Base-by-base conservation (phyloP, 1,140 invertebrate species). In the Drosophila rufa region DNA sequence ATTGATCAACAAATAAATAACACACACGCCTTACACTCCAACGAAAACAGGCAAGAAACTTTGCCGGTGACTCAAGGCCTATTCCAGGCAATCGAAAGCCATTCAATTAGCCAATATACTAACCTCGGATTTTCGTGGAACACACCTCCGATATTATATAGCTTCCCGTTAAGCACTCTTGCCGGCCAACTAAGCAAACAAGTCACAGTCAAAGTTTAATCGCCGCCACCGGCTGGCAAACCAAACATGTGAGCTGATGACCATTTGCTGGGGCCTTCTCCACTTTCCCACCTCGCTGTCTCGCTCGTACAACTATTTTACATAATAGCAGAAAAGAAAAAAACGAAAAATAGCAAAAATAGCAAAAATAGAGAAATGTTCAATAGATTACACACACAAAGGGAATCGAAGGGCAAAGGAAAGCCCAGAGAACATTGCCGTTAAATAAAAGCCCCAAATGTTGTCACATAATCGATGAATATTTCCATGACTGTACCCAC, bases 401-500 rank as follows among this genome's bases (percentile, higher is more conserved):
- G 30, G 30, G 47, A 67, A 53, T 19, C 64, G 53, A 59, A 61
- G 43, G 50, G 25, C 64, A 61, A 56, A 65, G 62, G 53, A 69
- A 58, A 40, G 64, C 74, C 65, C 46, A 51, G 33, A 65, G 68
- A 76, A 70, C 74, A 75, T 70, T 65, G 61, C 67, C 67, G 77
- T 70, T 66, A 78, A 47, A 69, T 56, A 48, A 66, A 80, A 55
- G 50, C 53, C 77, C 59, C 59, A 77, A 82, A 82, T 77, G 84
- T 65, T 77, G 66, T 62, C 70, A 79, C 75, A 77, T 82, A 86
- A 86, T 86, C 83, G 80, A 86, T 87, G 59, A 60, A 61, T 87
- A 59, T 65, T 75, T 77, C 79, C 78, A 80, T 25, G 53, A 60
- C 42, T 27, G 47, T 40, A 36, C 42, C 53, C 50, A 33, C 17